Evolutionary conservation across 1,140 invertebrate species (phyloP).

Genomic region (Orius insidiosus): DNA sequence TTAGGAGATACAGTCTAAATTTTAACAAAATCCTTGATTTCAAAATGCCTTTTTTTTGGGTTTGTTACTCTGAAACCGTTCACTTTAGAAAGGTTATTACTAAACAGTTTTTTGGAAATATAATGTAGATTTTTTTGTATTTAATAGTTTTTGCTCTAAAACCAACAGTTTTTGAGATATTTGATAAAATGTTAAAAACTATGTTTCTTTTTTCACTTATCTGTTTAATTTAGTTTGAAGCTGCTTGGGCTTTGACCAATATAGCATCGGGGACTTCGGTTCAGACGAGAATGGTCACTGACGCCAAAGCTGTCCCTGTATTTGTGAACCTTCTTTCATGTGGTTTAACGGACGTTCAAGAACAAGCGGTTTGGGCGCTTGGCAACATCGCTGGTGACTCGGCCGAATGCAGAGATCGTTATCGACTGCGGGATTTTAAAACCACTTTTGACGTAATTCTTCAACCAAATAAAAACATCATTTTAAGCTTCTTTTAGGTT

Average conservation of each 20-base stretch:
- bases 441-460: constrained; percentile 63
- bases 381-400: constrained; percentile 96
- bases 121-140: too few species aligned
- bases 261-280: constrained; percentile 91
- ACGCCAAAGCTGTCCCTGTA: constrained; percentile 82
- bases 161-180: too few species aligned
- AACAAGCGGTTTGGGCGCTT: constrained; percentile 91
- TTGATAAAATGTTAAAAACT: too few species aligned
- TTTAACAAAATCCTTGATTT: too few species aligned
- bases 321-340: constrained; percentile 70
- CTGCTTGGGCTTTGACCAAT: constrained; percentile 94
- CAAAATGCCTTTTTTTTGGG: too few species aligned
- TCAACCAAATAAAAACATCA: too few species aligned
- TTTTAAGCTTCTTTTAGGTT: constrained; percentile 10
- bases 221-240: constrained; percentile 71
- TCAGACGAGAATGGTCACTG: constrained; percentile 84
- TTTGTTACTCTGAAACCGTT: too few species aligned
- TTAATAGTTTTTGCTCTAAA: too few species aligned
- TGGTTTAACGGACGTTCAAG: constrained; percentile 83
- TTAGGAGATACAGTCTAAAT: too few species aligned
- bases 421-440: constrained; percentile 67
- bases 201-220: neutral
- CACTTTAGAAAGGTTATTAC: too few species aligned
- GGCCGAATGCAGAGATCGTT: constrained; percentile 79
- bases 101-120: too few species aligned